Percentiles rank a stretch among this genome's conserved stretches.
Conservation (phyloP, 2,797 vertebrate genomes). For the Acanthiza pusilla region DNA sequence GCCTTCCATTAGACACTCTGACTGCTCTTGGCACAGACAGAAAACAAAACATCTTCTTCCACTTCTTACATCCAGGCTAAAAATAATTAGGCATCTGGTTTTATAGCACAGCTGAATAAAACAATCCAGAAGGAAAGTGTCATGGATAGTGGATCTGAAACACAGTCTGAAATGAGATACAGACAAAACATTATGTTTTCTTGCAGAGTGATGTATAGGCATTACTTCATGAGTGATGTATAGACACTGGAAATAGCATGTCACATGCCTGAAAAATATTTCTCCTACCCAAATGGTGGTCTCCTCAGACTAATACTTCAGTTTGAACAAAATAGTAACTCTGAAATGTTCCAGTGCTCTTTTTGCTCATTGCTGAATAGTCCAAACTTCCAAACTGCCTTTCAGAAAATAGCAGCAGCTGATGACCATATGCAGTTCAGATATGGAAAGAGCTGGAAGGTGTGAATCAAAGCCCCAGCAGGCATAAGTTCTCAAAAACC, state of each 20-base stretch:
- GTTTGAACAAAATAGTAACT: background rate
- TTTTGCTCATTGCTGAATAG: background rate
- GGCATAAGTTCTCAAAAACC: background rate
- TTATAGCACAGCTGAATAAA: background rate
- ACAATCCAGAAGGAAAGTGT: background rate
- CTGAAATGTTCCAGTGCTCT: background rate
- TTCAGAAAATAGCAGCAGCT: background rate
- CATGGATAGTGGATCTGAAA: background rate
- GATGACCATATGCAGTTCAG: background rate
- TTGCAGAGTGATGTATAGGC: background rate
- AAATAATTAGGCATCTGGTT: background rate
- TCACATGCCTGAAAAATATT: background rate
- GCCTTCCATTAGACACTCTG: background rate
- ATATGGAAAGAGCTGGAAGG: background rate
- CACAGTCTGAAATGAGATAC: background rate
- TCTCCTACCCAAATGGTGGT: background rate
- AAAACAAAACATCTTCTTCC: background rate
- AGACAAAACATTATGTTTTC: background rate
- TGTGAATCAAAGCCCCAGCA: background rate
- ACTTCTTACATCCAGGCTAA: background rate
- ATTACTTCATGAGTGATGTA: background rate
- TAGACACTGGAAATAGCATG: background rate
- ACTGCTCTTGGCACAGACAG: background rate
- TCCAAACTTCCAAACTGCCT: background rate
- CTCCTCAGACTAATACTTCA: background rate